Percentiles rank a stretch among this genome's conserved stretches.
phyloP scores from a whole-genome alignment of 2,113 vertebrate species.

The Pygoscelis adeliae region DNA sequence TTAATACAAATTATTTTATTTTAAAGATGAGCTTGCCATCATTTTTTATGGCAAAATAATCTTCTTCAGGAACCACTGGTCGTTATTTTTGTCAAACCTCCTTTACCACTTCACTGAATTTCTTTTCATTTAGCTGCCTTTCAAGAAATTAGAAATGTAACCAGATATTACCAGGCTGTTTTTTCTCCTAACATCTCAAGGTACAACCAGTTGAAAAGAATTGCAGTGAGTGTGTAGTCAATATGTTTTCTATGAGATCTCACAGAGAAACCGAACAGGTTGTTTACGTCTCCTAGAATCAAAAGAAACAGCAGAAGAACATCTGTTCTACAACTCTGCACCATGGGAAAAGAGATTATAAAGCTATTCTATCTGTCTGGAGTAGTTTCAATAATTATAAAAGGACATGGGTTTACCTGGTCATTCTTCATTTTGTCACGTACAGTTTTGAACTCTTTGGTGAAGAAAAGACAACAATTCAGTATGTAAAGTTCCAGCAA shows the following conservation, averaged over 20 bases:
- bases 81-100: neutral
- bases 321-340: neutral
- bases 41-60: neutral
- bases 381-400: neutral
- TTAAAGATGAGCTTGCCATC: neutral
- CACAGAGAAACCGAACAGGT: neutral
- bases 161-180: neutral
- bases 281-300: neutral
- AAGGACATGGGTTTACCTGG: neutral
- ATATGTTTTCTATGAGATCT: neutral
- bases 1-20: neutral
- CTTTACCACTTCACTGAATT: neutral
- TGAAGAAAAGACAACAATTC: neutral
- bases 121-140: neutral
- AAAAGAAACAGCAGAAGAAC: neutral
- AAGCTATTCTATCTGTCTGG: neutral
- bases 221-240: fast-evolving
- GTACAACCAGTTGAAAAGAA: neutral
- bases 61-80: neutral
- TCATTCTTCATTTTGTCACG: neutral
- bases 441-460: neutral
- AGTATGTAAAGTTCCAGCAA: neutral
- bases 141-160: neutral
- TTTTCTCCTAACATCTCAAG: neutral
- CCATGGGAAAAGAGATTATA: neutral